Conservation (phyloP, 2,888 invertebrate genomes). For the Operophtera brumata region DNA sequence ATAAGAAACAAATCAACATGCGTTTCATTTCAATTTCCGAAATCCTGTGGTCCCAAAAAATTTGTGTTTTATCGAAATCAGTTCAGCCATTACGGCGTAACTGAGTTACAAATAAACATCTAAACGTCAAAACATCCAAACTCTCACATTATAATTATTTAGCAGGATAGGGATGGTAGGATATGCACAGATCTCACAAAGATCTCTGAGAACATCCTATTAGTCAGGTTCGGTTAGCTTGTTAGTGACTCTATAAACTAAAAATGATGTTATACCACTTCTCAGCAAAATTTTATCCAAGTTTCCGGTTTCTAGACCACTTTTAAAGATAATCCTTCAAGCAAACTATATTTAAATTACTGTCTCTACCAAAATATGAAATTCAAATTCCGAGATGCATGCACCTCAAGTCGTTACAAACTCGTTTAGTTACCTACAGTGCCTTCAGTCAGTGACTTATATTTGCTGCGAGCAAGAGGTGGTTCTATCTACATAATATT, state of each 20-base stretch:
- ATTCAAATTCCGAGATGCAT: constrained; percentile 56
- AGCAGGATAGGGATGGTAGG: too few species aligned
- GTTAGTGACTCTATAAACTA: constrained; percentile 2
- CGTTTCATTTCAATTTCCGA: too few species aligned
- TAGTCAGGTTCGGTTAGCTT: not conserved
- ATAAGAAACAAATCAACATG: too few species aligned
- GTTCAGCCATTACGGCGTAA: too few species aligned
- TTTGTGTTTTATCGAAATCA: too few species aligned
- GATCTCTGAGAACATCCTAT: too few species aligned
- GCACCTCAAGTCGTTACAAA: constrained; percentile 60
- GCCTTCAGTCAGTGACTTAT: constrained; percentile 37
- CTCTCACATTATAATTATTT: too few species aligned
- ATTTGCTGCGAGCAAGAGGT: constrained; percentile 30
- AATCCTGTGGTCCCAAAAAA: too few species aligned
- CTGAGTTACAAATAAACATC: too few species aligned
- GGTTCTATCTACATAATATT: constrained; percentile 20
- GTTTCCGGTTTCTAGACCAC: constrained; percentile 30
- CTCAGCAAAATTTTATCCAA: constrained; percentile 13
- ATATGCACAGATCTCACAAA: too few species aligned
- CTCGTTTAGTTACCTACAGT: constrained; percentile 53
- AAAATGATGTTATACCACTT: constrained; percentile 5
- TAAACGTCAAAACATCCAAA: too few species aligned
- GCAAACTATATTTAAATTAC: constrained; percentile 41
- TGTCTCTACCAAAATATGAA: constrained; percentile 52
- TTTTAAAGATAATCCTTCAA: constrained; percentile 34